Conservation (phyloP, 2,113 vertebrate species). For the Scopus umbretta region DNA sequence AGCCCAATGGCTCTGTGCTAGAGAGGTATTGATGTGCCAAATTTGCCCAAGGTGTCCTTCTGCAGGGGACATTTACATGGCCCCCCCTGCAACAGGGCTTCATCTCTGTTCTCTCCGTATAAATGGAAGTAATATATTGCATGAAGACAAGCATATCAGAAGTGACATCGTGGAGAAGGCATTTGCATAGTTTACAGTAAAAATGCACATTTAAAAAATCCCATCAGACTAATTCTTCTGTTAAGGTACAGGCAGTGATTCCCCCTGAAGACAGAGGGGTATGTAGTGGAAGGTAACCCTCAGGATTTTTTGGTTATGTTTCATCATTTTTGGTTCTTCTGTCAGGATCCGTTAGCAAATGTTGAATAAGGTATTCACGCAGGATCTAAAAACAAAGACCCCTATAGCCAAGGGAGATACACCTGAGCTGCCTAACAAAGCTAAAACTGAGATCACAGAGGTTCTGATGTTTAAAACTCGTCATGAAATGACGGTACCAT, state of each 20-base stretch:
- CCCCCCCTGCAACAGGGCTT: neutral
- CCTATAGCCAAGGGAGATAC: constrained; percentile 1
- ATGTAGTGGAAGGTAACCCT: constrained; percentile 36
- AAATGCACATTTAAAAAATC: constrained; percentile 53
- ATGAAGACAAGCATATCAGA: constrained; percentile 30
- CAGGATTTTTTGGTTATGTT: constrained; percentile 54
- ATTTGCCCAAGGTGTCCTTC: neutral
- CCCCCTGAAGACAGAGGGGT: constrained; percentile 16
- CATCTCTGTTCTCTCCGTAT: neutral
- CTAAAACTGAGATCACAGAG: constrained; percentile 46
- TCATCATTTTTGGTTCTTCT: constrained; percentile 53
- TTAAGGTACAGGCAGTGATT: constrained; percentile 25
- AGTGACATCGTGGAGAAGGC: constrained; percentile 27
- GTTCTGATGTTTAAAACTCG: constrained; percentile 46
- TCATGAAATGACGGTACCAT: constrained; percentile 9
- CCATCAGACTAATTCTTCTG: constrained; percentile 47
- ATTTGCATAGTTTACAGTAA: constrained; percentile 51
- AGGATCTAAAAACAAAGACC: constrained; percentile 54
- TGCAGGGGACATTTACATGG: neutral
- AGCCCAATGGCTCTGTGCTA: neutral
- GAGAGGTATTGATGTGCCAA: neutral
- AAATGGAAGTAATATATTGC: neutral
- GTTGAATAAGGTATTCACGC: constrained; percentile 13
- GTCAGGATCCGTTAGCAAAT: constrained; percentile 46
- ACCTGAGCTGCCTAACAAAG: constrained; percentile 28